These are phyloP conservation scores for Drosophila aff. DNA, from an alignment of 1,140 invertebrate genomes.

Conservation along the genomic window DNA sequence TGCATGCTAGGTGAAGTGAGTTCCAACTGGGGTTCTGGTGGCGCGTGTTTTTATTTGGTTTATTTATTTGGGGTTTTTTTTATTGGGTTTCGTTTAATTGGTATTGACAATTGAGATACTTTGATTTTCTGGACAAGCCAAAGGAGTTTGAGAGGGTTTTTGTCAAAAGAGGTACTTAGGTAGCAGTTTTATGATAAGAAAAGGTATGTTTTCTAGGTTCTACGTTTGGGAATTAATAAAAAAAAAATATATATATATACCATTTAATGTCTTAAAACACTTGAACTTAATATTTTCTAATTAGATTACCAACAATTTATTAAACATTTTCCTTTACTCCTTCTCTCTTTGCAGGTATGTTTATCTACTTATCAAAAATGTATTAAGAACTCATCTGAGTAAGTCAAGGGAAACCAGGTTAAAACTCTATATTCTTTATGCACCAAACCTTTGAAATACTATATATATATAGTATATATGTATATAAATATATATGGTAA, in stretches of 20 bases:
- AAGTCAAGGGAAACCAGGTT: constrained; percentile 39
- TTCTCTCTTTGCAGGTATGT: constrained; percentile 56
- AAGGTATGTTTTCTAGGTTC: fast-evolving
- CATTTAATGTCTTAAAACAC: neutral
- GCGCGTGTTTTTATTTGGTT: constrained; percentile 12
- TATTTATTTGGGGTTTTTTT: constrained; percentile 3
- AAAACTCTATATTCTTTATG: constrained; percentile 7
- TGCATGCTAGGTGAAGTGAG: constrained; percentile 31
- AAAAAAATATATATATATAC: neutral
- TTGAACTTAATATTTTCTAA: neutral
- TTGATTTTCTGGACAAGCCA: neutral
- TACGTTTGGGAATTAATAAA: neutral
- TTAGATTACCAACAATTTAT: neutral
- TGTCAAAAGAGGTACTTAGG: neutral
- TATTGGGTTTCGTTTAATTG: constrained; percentile 33
- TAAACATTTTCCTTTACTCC: constrained; percentile 3
- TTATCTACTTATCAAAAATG: neutral
- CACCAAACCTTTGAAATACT: neutral
- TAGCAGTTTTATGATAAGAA: neutral
- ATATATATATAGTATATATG: neutral
- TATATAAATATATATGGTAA: neutral
- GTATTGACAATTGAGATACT: neutral
- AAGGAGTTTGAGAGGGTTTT: neutral
- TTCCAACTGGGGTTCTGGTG: neutral
- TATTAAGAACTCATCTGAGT: constrained; percentile 34